Conservation (phyloP, 1,140 invertebrate genomes). For the Eriocheir sinensis region DNA sequence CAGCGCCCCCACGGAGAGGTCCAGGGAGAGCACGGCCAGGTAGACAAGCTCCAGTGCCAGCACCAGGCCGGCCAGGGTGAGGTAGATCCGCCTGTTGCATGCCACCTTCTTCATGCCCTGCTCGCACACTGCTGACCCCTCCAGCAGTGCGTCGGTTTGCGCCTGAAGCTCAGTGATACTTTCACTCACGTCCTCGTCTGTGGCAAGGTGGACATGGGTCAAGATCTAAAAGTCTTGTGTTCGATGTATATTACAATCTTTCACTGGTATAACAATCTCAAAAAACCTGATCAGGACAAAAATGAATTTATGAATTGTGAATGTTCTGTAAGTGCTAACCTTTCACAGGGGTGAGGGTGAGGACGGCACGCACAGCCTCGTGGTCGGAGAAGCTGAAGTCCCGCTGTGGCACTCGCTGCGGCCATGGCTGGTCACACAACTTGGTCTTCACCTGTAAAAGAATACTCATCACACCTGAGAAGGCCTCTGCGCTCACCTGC, state of each 20-base stretch:
- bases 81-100: slow-evolving; percentile 43
- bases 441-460: slow-evolving; percentile 68
- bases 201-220: not conserved
- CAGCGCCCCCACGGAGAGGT: slow-evolving; percentile 28
- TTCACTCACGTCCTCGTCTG: slow-evolving; percentile 51
- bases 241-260: no score
- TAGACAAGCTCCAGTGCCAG: slow-evolving; percentile 38
- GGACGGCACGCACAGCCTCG: slow-evolving; percentile 59
- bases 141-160: slow-evolving; percentile 62
- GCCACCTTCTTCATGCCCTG: slow-evolving; percentile 65
- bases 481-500: no score
- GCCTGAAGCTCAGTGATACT: slow-evolving; percentile 42
- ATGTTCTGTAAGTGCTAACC: slow-evolving; percentile 38
- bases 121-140: slow-evolving; percentile 65
- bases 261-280: no score
- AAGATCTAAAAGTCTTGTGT: no score
- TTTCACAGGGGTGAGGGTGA: slow-evolving; percentile 68
- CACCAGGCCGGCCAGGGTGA: slow-evolving; percentile 45
- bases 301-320: not conserved
- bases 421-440: slow-evolving; percentile 70
- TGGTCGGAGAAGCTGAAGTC: slow-evolving; percentile 74
- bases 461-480: not conserved
- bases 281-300: no score
- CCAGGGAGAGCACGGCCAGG: slow-evolving; percentile 44
- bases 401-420: slow-evolving; percentile 59